Percentiles rank a stretch among this genome's conserved stretches.
phyloP scores from a whole-genome alignment of 2,888 invertebrate species.

The Graphium colonna region DNA sequence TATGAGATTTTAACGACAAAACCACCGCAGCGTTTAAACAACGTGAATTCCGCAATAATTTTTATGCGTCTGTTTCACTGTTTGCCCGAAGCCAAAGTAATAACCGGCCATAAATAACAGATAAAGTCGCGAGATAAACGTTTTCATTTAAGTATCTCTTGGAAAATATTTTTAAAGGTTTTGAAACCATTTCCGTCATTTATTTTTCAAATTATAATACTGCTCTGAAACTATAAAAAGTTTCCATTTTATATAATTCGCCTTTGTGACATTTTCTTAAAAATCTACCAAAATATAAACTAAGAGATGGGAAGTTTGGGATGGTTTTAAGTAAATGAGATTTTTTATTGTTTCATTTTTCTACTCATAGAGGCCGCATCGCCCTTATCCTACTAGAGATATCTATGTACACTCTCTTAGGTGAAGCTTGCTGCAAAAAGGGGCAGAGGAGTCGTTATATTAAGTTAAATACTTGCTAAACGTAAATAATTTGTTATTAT shows the following conservation, averaged over 20 bases:
- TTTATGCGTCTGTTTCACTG: not conserved
- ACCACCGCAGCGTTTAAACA: not conserved
- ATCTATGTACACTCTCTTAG: too few species aligned
- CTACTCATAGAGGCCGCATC: too few species aligned
- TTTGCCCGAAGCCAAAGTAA: not conserved
- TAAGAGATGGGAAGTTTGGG: not conserved
- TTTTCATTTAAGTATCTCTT: not conserved
- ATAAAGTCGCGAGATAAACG: not conserved
- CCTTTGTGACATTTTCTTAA: not conserved
- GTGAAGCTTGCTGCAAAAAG: too few species aligned
- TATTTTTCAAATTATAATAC: not conserved
- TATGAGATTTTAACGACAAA: too few species aligned
- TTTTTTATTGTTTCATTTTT: too few species aligned
- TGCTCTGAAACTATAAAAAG: not conserved
- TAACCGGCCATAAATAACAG: not conserved
- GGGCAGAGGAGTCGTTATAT: too few species aligned
- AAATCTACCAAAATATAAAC: not conserved
- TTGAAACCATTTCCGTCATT: constrained; percentile 1
- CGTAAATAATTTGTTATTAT: too few species aligned
- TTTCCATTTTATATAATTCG: not conserved
- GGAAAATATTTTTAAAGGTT: not conserved
- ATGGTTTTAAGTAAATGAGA: too few species aligned
- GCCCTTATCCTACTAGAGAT: too few species aligned
- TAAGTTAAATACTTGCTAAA: too few species aligned
- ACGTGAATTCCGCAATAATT: not conserved